Percentiles rank a stretch among this genome's conserved stretches.
Evolutionary conservation across 2,113 vertebrate genomes (phyloP).

Genomic region (Periophthalmus modestus): DNA sequence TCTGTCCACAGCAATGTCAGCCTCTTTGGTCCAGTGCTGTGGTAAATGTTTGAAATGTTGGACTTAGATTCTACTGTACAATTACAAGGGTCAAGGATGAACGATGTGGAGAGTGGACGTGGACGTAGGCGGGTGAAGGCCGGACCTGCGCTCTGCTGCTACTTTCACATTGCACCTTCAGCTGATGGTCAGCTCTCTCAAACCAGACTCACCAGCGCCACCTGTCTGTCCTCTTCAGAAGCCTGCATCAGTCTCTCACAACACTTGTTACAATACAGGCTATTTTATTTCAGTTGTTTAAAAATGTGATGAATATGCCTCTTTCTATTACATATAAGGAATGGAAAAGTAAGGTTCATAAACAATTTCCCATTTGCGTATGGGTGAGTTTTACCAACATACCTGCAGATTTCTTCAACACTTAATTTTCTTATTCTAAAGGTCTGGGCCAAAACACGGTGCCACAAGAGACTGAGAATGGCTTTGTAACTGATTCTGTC

Average conservation of each 20-base stretch:
- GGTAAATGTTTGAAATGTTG: not conserved
- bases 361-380: not conserved
- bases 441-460: not conserved
- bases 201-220: not conserved
- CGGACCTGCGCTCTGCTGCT: not conserved
- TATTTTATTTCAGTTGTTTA: not conserved
- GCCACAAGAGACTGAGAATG: not conserved
- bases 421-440: not conserved
- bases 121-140: not conserved
- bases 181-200: not conserved
- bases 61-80: not conserved
- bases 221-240: not conserved
- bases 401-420: not conserved
- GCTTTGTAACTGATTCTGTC: not conserved
- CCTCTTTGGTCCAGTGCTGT: not conserved
- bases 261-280: not conserved
- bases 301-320: not conserved
- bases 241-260: not conserved
- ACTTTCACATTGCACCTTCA: slow-evolving; percentile 1
- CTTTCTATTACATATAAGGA: not conserved
- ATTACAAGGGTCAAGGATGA: too few species aligned
- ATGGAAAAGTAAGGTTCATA: not conserved
- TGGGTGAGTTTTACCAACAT: not conserved
- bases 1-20: not conserved
- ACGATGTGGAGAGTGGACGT: not conserved